phyloP scores from a whole-genome alignment of 2,888 invertebrate species.

The Fragum fragum region DNA sequence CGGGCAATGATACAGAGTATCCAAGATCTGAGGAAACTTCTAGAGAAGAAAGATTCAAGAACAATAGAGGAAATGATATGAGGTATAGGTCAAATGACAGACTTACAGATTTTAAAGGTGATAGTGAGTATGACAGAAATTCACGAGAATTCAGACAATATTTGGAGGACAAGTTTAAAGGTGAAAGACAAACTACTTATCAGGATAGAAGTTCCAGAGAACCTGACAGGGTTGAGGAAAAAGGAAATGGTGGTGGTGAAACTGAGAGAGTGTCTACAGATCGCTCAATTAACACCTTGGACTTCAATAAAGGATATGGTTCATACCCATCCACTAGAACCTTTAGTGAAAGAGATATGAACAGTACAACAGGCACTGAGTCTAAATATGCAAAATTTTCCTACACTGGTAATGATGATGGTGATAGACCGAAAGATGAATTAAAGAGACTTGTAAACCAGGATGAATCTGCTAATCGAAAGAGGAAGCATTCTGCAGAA shows the following conservation, averaged over 20 bases:
- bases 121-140: neutral
- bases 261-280: neutral
- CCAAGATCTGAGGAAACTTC: neutral
- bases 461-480: neutral
- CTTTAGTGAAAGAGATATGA: neutral
- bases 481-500: constrained; percentile 21
- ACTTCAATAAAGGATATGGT: neutral
- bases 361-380: neutral
- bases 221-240: neutral
- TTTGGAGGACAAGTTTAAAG: constrained; percentile 12
- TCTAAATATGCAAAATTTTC: neutral
- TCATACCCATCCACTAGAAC: neutral
- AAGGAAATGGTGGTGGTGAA: neutral
- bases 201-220: neutral
- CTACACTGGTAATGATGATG: neutral
- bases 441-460: too few species aligned
- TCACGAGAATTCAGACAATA: constrained; percentile 11
- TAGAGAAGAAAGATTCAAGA: constrained; percentile 1
- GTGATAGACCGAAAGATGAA: neutral
- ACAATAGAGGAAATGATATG: constrained; percentile 15
- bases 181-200: neutral
- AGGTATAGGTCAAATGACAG: neutral
- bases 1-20: neutral
- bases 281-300: neutral
- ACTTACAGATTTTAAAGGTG: neutral